These are phyloP conservation scores for Tychaedon coryphoeus DNA, from an alignment of 2,113 vertebrate genomes.

Conservation along the genomic window DNA sequence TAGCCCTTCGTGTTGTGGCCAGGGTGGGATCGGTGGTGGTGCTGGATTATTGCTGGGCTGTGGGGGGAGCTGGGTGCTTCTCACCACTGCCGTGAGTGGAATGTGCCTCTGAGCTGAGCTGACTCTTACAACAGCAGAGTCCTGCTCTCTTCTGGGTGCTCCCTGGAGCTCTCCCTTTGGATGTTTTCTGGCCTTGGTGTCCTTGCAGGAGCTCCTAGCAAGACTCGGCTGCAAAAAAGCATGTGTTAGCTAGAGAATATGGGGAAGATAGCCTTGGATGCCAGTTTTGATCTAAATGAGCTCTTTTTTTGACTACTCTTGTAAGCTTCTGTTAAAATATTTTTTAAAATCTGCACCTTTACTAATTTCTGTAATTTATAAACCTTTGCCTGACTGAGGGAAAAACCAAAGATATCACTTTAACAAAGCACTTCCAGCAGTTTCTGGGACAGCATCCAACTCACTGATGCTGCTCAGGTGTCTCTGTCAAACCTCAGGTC, in stretches of 20 bases:
- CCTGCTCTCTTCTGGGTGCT: background rate
- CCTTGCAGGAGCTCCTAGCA: background rate
- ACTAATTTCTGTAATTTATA: background rate
- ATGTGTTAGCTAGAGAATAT: background rate
- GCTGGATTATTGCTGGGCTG: background rate
- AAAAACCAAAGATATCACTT: background rate
- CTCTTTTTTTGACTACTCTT: background rate
- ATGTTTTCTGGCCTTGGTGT: background rate
- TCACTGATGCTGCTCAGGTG: background rate
- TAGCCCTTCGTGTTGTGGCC: accelerated
- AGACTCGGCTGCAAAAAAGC: background rate
- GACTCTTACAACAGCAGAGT: background rate
- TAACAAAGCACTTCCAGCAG: background rate
- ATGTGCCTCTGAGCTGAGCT: background rate
- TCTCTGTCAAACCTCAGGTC: background rate
- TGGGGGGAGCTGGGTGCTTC: background rate
- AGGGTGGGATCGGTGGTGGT: accelerated
- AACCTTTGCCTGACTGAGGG: accelerated
- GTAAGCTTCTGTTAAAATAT: background rate
- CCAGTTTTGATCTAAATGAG: background rate
- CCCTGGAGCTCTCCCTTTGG: background rate
- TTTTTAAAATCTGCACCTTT: background rate
- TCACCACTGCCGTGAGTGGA: background rate
- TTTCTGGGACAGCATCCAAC: background rate
- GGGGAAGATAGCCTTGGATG: background rate